A percentile compares a stretch with the other conserved stretches of the same genome.
These are phyloP conservation scores for Passer montanus DNA, from an alignment of 2,113 vertebrate genomes.

Conservation along the genomic window DNA sequence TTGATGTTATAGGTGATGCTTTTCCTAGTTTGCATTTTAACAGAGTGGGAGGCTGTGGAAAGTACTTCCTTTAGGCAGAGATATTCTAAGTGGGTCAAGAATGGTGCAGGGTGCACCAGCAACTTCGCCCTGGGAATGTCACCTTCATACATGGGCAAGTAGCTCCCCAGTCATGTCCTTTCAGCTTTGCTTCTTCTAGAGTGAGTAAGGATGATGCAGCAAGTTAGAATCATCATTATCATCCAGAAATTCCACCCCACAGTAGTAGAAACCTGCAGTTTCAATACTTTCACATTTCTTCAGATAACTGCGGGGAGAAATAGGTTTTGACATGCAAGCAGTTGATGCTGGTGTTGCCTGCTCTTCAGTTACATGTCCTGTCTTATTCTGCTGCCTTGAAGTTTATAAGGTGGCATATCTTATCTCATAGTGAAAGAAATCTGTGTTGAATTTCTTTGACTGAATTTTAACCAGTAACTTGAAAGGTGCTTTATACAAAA, in stretches of 20 bases:
- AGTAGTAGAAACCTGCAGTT: not conserved
- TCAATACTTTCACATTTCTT: not conserved
- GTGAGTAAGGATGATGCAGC: not conserved
- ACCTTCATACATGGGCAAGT: not conserved
- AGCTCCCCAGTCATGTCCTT: not conserved
- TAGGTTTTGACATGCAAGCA: not conserved
- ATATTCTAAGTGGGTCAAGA: not conserved
- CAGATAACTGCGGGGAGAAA: not conserved
- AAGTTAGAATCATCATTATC: not conserved
- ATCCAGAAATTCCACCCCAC: not conserved
- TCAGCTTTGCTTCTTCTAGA: not conserved
- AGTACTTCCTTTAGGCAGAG: slow-evolving; percentile 22
- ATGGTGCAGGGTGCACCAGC: not conserved
- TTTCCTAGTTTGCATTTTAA: slow-evolving; percentile 33
- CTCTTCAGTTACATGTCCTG: not conserved
- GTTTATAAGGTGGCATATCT: not conserved
- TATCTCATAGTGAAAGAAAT: not conserved
- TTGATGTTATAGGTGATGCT: not conserved
- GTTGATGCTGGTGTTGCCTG: not conserved
- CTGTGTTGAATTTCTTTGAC: not conserved
- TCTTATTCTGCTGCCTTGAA: not conserved
- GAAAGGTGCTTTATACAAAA: not conserved
- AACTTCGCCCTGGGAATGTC: not conserved
- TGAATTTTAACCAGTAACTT: not conserved
- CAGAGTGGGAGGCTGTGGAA: not conserved